Evolutionary conservation across 2,888 invertebrate species (phyloP).

Genomic region (Acanthococcus lagerstroemiae): DNA sequence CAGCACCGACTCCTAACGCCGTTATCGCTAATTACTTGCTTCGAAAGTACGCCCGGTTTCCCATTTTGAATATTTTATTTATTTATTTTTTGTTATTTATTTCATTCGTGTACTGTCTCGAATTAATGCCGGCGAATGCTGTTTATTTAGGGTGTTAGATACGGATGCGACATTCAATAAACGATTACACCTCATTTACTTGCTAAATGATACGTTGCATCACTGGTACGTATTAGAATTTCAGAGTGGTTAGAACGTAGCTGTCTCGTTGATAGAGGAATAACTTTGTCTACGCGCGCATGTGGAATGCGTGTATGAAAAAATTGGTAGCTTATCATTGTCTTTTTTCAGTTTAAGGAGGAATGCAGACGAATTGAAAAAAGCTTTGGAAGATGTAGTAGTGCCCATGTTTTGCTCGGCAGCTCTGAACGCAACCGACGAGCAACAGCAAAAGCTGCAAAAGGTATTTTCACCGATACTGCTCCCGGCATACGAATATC

Average conservation of each 20-base stretch:
- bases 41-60: slow-evolving; percentile 55
- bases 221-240: slow-evolving; percentile 77
- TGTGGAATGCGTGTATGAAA: background rate
- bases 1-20: slow-evolving; percentile 68
- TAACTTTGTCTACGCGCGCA: slow-evolving; percentile 19
- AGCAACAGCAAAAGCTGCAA: slow-evolving; percentile 80
- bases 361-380: slow-evolving; percentile 85
- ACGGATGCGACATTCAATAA: slow-evolving; percentile 60
- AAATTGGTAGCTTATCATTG: background rate
- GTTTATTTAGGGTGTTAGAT: slow-evolving; percentile 38
- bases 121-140: too few relatives aligned
- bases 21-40: slow-evolving; percentile 83
- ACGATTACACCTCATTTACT: slow-evolving; percentile 93
- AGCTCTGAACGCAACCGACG: slow-evolving; percentile 71
- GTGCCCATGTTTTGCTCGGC: slow-evolving; percentile 93
- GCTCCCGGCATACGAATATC: background rate
- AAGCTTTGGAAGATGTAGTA: slow-evolving; percentile 86
- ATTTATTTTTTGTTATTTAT: slow-evolving; percentile 2
- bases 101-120: too few relatives aligned
- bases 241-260: too few relatives aligned
- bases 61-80: background rate
- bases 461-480: slow-evolving; percentile 49
- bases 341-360: slow-evolving; percentile 71
- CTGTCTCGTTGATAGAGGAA: slow-evolving; percentile 27
- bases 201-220: slow-evolving; percentile 96